Base-by-base conservation (phyloP, 64 coral and sea anemone genomes). In the Montipora capricornis region DNA sequence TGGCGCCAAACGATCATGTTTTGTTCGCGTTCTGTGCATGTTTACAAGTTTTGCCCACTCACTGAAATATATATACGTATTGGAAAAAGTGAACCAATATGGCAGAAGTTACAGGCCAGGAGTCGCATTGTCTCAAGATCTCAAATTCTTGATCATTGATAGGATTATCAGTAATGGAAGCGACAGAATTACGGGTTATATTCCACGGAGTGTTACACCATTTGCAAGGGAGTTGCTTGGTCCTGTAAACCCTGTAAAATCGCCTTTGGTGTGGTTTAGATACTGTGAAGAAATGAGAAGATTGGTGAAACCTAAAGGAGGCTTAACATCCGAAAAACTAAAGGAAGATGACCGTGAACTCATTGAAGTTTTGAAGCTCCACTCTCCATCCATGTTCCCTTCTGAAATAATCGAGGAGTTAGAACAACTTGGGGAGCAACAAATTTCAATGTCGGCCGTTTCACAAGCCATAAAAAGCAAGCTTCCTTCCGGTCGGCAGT, bases 101-200 rank as follows among this genome's bases (percentile, higher is more conserved):
- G 87, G 74, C 20, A 89, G 75, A 61, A 89, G 73, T 89, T 89
- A 29, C 75, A 48, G 8, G 24, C 87, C n/a, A 78, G 87, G 87
- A 75, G 57, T 89, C 19, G 26, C 87, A 61, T 49, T 89, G 26
- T 49, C 55, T 58, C 68, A 77, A 78, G 87, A 89, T 78, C 44
- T 89, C 15, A 89, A 74, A 89, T 89, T 49, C 22, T 77, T 49
- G 17, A 89, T 89, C 59, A 45, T 76, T 77, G 87, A 89, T 15
- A 73, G 71, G 15, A 89, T 89, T 77, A 22, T 78, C 12, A 61
- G 57, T 10, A 74, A 61, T 44, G 87, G 87, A 55, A 74, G 87
- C 9, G 73, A 89, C 58, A 45, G 87, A 74, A 37, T 62, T 10
- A 89, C 73, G 7, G 87, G 87, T 78, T 89, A 77, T 89, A 78